phyloP scores from a whole-genome alignment of 2,888 invertebrate species.

The Hipparchia semele region DNA sequence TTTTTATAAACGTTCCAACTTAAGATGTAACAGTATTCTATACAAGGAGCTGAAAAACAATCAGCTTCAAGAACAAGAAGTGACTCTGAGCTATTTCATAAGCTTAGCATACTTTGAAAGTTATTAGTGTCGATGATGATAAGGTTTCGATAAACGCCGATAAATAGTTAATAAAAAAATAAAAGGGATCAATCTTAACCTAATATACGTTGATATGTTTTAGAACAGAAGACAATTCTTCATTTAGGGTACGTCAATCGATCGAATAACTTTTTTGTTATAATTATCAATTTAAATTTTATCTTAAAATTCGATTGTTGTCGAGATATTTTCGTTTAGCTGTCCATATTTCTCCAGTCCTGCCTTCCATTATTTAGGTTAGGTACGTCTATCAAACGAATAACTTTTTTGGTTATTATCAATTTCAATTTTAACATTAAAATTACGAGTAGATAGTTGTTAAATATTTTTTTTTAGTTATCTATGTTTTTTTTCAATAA shows the following conservation, averaged over 20 bases:
- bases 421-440: background rate
- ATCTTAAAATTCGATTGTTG: background rate
- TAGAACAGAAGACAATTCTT: constrained; percentile 31
- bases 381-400: constrained; percentile 1
- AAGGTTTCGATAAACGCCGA: constrained; percentile 22
- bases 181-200: constrained; percentile 74
- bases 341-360: background rate
- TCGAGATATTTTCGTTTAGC: background rate
- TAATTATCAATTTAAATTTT: background rate
- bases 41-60: constrained; percentile 18
- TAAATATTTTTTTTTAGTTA: background rate
- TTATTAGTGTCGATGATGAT: constrained; percentile 17
- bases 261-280: background rate
- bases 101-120: constrained; percentile 11
- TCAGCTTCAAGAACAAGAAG: constrained; percentile 10
- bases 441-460: background rate
- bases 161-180: constrained; percentile 52
- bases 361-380: too few relatives aligned
- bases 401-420: background rate
- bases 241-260: constrained; percentile 8
- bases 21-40: constrained; percentile 15
- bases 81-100: constrained; percentile 2
- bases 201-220: constrained; percentile 46
- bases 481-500: background rate
- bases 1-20: constrained; percentile 31